Evolutionary conservation across 2,797 vertebrate genomes (phyloP).

Genomic region (Myioborus miniatus): DNA sequence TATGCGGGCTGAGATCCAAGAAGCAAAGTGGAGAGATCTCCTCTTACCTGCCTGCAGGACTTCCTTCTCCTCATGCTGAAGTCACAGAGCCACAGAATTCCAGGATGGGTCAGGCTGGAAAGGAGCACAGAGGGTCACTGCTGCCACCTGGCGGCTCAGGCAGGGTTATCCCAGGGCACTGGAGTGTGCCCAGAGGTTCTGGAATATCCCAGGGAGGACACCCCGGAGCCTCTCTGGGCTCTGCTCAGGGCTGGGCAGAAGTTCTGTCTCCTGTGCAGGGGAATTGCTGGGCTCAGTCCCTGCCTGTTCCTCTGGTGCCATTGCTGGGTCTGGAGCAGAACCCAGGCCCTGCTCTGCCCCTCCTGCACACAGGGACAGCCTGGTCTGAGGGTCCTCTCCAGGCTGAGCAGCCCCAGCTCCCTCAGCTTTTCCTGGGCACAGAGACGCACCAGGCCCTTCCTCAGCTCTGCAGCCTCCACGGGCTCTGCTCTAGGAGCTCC

Average conservation of each 20-base stretch:
- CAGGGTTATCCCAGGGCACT: background rate
- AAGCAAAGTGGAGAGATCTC: background rate
- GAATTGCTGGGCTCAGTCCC: background rate
- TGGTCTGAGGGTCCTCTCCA: accelerated
- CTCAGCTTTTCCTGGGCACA: background rate
- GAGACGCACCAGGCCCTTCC: background rate
- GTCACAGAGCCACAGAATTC: background rate
- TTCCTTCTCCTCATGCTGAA: background rate
- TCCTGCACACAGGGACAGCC: accelerated
- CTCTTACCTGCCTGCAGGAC: background rate
- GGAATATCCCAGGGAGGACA: background rate
- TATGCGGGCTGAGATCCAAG: background rate
- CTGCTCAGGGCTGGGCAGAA: background rate
- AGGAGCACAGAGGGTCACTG: background rate
- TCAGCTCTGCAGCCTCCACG: accelerated
- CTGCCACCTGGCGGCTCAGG: background rate
- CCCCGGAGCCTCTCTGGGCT: accelerated
- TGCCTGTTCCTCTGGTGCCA: accelerated
- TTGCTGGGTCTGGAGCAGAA: background rate
- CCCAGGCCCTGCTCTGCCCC: accelerated
- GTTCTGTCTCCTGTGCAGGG: background rate
- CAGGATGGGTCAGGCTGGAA: background rate
- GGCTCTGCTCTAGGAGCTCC: background rate
- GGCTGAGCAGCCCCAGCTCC: background rate
- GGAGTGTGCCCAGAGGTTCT: accelerated